Base-by-base conservation (phyloP, 2,113 vertebrate species). In the Meriones unguiculatus region DNA sequence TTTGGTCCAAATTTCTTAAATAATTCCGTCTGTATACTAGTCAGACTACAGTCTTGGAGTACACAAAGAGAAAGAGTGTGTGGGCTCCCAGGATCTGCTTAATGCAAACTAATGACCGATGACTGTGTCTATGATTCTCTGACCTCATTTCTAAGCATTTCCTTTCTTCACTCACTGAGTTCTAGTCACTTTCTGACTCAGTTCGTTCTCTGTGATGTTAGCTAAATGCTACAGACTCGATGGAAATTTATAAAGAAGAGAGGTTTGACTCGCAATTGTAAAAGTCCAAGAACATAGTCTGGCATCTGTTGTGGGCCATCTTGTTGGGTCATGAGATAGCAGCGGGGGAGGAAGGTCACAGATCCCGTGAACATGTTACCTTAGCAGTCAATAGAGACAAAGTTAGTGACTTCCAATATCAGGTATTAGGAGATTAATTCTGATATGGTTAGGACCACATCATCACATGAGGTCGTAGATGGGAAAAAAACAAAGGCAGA, bases 1-100 rank as follows among this genome's bases (percentile, higher is more conserved):
- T 97, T 97, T 97, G 96, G 81, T 97, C 96, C 95, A 97, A 95
- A 97, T 97, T 94, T 82, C 93, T 96, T 94, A 90, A 97, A 96
- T 97, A 67, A 96, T 91, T 92, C 96, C 76, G 96, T 95, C 93
- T 91, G 65, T 86, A 0, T 13, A 54, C 76, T 92, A 96, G 64
- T 75, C 93, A 94, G 57, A 75, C 94, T 94, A 72, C 88, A 95
- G 85, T 70, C 77, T 97, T 94, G 92, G 25, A 91, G 80, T 89
- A 97, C 77, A 94, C 69, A 90, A 67, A 22, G 13, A 41, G 5
- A 73, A 90, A 93, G 70, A 95, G 35, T 41, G 18, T 57, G 54
- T n/a, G 41, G 52, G 41, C 35, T 41, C n/a, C 80, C 46, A 64
- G 73, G 75, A 64, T 35, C 52, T 57, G 7, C 73, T 93, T 28